Base-by-base conservation (phyloP, 2,888 invertebrate genomes). In the Polymixis flavicincta region DNA sequence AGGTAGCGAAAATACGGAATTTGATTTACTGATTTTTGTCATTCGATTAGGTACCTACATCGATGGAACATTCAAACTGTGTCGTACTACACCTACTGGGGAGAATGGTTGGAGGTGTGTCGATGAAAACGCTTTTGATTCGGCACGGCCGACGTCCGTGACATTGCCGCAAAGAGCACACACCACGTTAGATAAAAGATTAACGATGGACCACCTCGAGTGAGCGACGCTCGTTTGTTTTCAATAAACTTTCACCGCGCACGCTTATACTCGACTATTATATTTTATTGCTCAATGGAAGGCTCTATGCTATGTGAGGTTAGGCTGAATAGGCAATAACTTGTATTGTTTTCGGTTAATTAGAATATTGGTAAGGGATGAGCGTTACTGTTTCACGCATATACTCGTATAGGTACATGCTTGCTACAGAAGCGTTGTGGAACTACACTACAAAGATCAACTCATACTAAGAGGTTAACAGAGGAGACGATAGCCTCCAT, bases 131-230 rank as follows among this genome's bases (percentile, higher is more conserved):
- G 80, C 78, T 79, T 78, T 78, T 83, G 89, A 93, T 93, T 91
- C 87, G 92, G 80, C 89, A 89, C 90, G 92, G 83, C 84, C 71
- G 86, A 89, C 90, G 87, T 85, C 91, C 93, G 91, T 93, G 92
- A 93, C 93, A 93, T 89, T 88, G 90, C 87, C 85, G 90, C 92
- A 91, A 90, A 91, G 90, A 90, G 84, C 76, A 75, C 71, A 78
- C 78, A 78, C 78, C 82, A 82, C 78, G 84, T 91, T 94, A 93
- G 93, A 92, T 92, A 90, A 90, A 92, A 93, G 92, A 94, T 94
- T 93, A 93, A 94, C 93, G 93, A 92, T 86, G 80, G 93, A 94
- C 94, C 94, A 93, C 94, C 94, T 90, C 89, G 89, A 85, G 85
- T 80, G 89, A 79, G 88, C 83, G 74, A 85, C 85, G 84, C 87